A percentile compares a stretch with the other conserved stretches of the same genome.
Evolutionary conservation across 1,140 invertebrate genomes (phyloP).

Genomic region (Diuraphis noxia): DNA sequence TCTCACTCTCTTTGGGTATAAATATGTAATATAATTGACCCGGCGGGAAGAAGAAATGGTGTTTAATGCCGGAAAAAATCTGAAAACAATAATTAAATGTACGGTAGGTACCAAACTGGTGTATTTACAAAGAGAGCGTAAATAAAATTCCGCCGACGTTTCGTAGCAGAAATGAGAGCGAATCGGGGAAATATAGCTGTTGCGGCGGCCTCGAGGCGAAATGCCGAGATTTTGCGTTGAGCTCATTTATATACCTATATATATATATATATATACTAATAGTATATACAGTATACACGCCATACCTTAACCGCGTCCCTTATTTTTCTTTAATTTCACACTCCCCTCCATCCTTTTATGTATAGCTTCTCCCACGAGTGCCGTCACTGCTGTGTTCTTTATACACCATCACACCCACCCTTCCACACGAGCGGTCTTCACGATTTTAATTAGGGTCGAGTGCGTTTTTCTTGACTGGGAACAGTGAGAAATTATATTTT

Average conservation of each 20-base stretch:
- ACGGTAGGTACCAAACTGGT: neutral
- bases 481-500: neutral
- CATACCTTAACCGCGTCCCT: neutral
- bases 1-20: neutral
- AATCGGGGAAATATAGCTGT: neutral
- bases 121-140: neutral
- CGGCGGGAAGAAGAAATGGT: neutral
- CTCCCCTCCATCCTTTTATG: neutral
- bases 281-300: neutral
- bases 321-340: neutral
- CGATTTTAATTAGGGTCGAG: neutral
- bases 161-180: neutral
- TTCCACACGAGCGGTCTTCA: neutral
- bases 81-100: slow-evolving; percentile 15
- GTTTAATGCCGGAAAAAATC: neutral
- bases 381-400: neutral
- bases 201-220: neutral
- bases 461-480: neutral
- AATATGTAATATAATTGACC: neutral
- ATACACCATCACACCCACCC: neutral
- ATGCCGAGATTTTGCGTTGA: neutral
- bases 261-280: neutral
- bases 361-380: neutral
- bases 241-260: neutral
- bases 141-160: slow-evolving; percentile 16